Evolutionary conservation across 1,140 invertebrate species (phyloP).

Genomic region (Zaprionus gabonicus): DNA sequence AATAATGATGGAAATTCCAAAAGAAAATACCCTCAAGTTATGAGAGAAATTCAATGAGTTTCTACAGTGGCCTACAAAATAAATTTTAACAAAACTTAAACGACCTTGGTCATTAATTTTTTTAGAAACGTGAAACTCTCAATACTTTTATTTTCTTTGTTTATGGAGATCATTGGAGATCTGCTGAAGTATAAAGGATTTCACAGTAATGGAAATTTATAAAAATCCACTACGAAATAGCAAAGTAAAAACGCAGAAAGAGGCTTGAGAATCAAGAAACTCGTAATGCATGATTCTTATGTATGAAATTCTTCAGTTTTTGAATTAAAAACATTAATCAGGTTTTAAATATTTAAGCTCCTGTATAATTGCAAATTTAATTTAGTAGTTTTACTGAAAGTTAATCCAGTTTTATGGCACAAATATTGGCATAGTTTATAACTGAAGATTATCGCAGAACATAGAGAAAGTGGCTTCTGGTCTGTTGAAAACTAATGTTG

Average conservation of each 20-base stretch:
- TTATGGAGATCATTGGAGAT: neutral
- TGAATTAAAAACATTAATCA: constrained; percentile 35
- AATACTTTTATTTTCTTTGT: neutral
- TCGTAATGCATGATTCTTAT: constrained; percentile 32
- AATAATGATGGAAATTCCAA: constrained; percentile 7
- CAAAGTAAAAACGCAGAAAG: constrained; percentile 49
- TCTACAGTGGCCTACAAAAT: constrained; percentile 6
- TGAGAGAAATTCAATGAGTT: constrained; percentile 1
- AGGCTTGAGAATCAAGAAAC: neutral
- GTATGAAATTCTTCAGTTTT: constrained; percentile 47
- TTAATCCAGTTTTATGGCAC: constrained; percentile 6
- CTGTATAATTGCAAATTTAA: neutral
- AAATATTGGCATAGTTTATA: constrained; percentile 15
- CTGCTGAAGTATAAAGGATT: neutral
- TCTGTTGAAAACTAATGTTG: constrained; percentile 15
- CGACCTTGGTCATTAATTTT: constrained; percentile 3
- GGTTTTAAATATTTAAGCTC: constrained; percentile 40
- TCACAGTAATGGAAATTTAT: neutral
- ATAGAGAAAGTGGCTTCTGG: constrained; percentile 18
- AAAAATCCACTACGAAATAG: neutral
- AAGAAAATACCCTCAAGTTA: neutral
- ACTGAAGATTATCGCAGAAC: constrained; percentile 10
- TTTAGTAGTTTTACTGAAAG: constrained; percentile 7
- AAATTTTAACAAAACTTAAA: neutral
- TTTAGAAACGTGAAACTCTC: neutral